Conservation (phyloP, 2,113 vertebrate genomes). For the Chrysochloris asiatica region DNA sequence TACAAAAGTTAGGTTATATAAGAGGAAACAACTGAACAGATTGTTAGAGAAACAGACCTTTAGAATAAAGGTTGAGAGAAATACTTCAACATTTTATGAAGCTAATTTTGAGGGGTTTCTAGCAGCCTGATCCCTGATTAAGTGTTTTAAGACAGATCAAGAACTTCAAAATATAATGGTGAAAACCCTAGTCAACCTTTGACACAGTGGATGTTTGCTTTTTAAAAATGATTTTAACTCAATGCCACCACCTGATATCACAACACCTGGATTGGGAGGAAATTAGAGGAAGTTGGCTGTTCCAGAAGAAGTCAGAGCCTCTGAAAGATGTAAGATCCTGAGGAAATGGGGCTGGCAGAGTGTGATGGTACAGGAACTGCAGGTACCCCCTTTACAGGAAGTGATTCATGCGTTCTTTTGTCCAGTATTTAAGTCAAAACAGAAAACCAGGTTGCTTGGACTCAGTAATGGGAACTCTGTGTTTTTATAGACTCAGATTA, state of each 20-base stretch:
- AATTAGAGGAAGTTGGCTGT: slow-evolving; percentile 22
- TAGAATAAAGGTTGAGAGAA: neutral
- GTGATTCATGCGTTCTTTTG: slow-evolving; percentile 56
- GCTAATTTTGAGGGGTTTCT: neutral
- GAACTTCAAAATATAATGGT: slow-evolving; percentile 12
- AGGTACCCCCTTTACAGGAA: neutral
- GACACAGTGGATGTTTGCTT: neutral
- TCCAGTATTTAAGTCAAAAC: slow-evolving; percentile 39
- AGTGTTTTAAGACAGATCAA: neutral
- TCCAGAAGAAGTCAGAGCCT: neutral
- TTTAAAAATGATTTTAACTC: neutral
- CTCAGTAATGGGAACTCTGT: slow-evolving; percentile 33
- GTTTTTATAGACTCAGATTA: neutral
- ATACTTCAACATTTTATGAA: neutral
- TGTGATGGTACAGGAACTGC: neutral
- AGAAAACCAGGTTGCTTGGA: slow-evolving; percentile 19
- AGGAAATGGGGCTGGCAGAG: slow-evolving; percentile 45
- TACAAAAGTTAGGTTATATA: neutral
- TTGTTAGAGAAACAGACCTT: neutral
- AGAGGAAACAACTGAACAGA: neutral
- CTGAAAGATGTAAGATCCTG: neutral
- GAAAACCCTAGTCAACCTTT: neutral
- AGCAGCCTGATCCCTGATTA: slow-evolving; percentile 20
- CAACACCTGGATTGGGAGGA: neutral
- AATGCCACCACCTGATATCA: neutral